Conservation (phyloP, 1,140 invertebrate genomes). For the Antheraea pernyi region DNA sequence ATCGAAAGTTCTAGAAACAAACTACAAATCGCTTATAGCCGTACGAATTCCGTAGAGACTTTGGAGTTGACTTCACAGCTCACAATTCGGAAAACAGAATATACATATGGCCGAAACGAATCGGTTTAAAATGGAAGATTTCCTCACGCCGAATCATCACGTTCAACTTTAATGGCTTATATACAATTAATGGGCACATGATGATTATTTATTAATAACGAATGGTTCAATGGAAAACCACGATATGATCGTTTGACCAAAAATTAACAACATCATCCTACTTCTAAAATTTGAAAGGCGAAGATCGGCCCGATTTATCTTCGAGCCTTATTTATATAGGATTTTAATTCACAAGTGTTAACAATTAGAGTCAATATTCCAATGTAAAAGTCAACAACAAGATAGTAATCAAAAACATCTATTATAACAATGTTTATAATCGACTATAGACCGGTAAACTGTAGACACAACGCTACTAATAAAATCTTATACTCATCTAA, state of each 20-base stretch:
- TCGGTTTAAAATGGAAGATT: no score
- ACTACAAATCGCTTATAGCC: no score
- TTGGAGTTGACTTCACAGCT: no score
- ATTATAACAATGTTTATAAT: conserved; percentile 47
- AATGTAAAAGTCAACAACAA: conserved; percentile 41
- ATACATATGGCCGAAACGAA: no score
- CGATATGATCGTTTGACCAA: background rate
- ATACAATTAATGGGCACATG: conserved; percentile 8
- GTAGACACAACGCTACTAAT: conserved; percentile 27
- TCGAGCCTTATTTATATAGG: background rate
- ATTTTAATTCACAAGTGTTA: background rate
- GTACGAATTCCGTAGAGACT: no score
- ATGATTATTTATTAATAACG: background rate
- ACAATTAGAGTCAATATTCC: conserved; percentile 11
- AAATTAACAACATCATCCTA: background rate
- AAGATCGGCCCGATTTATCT: background rate
- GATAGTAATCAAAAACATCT: conserved; percentile 40
- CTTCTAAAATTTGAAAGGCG: background rate
- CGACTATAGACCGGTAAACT: conserved; percentile 41
- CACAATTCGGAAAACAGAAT: no score
- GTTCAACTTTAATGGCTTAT: conserved; percentile 1
- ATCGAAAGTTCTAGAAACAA: no score
- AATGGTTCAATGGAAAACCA: background rate
- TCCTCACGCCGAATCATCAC: background rate
- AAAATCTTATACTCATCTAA: conserved; percentile 11